Base-by-base conservation (phyloP, 2,797 vertebrate species). In the Taeniopygia guttata region DNA sequence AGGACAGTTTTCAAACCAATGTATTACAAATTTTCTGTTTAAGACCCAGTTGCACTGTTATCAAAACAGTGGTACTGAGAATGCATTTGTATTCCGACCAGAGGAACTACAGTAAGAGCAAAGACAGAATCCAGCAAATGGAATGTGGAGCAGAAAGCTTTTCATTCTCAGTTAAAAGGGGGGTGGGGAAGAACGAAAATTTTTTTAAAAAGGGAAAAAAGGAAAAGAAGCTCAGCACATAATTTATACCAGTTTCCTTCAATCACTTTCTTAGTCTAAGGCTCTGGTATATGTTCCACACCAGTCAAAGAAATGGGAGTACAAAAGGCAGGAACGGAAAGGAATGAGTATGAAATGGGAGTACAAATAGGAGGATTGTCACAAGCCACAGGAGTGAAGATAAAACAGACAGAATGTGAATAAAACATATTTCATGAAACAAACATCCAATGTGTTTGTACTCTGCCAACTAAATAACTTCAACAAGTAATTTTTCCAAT, bases 291-390 rank as follows among this genome's bases (percentile, higher is more conserved):
- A 23, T 59, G 30, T 76, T 51, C 18, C 16, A 13, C 62, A 45
- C 5, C 30, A 56, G 26, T 64, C 25, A 75, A 30, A 69, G 54
- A 51, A 25, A 51, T 74, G 36, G 58, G 23, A 68, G 23, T 52
- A 59, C 19, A 32, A 45, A 36, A 45, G 23, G 13, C 45, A 38
- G 38, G 19, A 67, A 38, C 45, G 38, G 21, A 74, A 43, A 66
- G 38, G 12, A 58, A 51, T 0, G 1, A 84, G 17, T 36, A 6
- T 0, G 3, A 52, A 17, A 26, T 45, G 48, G 12, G n/a, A 54
- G 23, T 38, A 43, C 8, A 13, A 52, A 75, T 59, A 13, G 42
- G 30, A 80, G 32, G 18, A 68, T 58, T 43, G 36, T 45, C 43
- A 64, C 10, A 72, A 69, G 15, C 18, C 48, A 38, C 6, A 21